phyloP scores from a whole-genome alignment of 2,888 invertebrate species.

The Odontocolon sp. region DNA sequence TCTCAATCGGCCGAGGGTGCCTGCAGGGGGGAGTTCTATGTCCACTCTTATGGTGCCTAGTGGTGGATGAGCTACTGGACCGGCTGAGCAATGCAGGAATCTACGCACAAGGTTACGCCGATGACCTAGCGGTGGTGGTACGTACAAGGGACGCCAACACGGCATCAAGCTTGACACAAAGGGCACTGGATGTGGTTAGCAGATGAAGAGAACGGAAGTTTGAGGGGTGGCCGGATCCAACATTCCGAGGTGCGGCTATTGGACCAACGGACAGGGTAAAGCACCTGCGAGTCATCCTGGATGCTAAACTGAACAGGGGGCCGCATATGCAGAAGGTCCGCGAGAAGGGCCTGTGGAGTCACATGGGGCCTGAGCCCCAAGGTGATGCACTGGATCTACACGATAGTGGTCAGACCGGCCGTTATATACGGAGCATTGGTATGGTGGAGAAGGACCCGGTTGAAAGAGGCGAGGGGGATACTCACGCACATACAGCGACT shows the following conservation, averaged over 20 bases:
- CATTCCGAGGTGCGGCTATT: no score
- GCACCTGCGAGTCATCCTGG: no score
- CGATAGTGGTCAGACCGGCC: constrained; percentile 40
- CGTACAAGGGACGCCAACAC: not conserved
- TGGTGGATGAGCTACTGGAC: constrained; percentile 17
- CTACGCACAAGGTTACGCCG: constrained; percentile 21
- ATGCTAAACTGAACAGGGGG: no score
- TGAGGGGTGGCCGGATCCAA: no score
- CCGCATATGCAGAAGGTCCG: not conserved
- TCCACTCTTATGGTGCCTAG: constrained; percentile 15
- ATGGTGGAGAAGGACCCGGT: not conserved
- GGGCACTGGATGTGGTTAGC: not conserved
- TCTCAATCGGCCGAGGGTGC: not conserved
- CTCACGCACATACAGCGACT: constrained; percentile 42
- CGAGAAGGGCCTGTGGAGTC: constrained; percentile 10
- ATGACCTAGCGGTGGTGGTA: constrained; percentile 14
- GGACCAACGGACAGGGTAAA: no score
- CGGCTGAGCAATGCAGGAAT: not conserved
- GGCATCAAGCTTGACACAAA: not conserved
- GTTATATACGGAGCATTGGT: constrained; percentile 3
- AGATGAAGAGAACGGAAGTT: constrained; percentile 4
- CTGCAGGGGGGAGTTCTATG: constrained; percentile 14
- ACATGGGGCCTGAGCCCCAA: no score
- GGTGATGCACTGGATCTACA: constrained; percentile 60
- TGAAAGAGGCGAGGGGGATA: constrained; percentile 12